These are phyloP conservation scores for Rhinella marina DNA, from an alignment of 2,797 vertebrate species.

Conservation along the genomic window DNA sequence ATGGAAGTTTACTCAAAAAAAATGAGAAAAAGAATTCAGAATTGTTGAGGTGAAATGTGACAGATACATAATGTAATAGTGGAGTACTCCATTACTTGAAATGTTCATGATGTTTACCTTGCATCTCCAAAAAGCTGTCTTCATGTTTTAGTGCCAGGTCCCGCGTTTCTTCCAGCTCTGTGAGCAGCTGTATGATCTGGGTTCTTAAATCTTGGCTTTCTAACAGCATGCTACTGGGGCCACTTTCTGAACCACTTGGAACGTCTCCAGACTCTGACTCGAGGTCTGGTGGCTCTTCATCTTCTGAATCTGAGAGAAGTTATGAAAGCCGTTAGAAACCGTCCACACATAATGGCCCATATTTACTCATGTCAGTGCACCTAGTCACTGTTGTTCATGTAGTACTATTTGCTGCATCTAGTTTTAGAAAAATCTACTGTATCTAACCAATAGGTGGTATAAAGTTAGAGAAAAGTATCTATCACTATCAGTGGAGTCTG, in stretches of 20 bases:
- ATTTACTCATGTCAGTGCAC: too few species aligned
- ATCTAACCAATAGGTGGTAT: too few species aligned
- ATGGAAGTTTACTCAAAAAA: neutral
- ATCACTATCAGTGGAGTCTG: too few species aligned
- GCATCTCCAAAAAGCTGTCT: slow-evolving; percentile 83
- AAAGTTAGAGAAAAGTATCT: too few species aligned
- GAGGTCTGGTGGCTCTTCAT: slow-evolving; percentile 59
- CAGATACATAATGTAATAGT: neutral
- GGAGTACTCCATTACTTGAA: neutral
- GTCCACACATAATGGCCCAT: too few species aligned
- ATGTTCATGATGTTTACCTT: slow-evolving; percentile 74
- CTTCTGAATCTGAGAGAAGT: slow-evolving; percentile 52
- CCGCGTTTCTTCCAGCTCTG: slow-evolving; percentile 83
- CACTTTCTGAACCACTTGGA: slow-evolving; percentile 62
- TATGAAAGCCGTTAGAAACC: neutral
- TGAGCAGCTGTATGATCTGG: slow-evolving; percentile 78
- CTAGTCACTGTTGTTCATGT: too few species aligned
- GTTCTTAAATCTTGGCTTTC: slow-evolving; percentile 80
- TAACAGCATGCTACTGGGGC: slow-evolving; percentile 57
- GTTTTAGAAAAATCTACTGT: too few species aligned
- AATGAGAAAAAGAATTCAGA: neutral
- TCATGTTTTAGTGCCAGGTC: slow-evolving; percentile 82
- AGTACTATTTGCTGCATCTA: too few species aligned
- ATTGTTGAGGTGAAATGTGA: neutral
- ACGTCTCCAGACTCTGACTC: slow-evolving; percentile 58